These are phyloP conservation scores for Acromyrmex echinatior DNA, from an alignment of 1,140 invertebrate genomes.

Conservation along the genomic window DNA sequence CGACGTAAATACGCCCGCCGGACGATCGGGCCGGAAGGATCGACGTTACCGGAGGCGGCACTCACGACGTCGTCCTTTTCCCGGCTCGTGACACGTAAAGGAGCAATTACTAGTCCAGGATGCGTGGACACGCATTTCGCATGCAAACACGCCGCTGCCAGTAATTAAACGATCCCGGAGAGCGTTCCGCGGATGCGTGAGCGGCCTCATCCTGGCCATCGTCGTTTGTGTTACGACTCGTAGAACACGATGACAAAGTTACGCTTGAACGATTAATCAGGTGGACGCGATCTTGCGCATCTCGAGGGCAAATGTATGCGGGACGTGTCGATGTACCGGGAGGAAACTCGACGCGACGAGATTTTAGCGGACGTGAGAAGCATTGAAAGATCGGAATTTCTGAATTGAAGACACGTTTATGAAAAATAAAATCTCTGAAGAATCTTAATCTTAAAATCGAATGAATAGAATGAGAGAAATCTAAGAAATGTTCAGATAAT, in stretches of 20 bases:
- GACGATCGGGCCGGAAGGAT: constrained; percentile 45
- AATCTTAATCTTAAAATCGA: background rate
- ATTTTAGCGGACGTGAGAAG: constrained; percentile 25
- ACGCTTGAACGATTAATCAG: constrained; percentile 71
- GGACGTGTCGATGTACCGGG: constrained; percentile 6
- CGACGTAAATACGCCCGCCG: constrained; percentile 47
- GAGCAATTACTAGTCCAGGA: constrained; percentile 55
- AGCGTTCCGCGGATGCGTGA: constrained; percentile 13
- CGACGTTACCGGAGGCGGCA: constrained; percentile 53
- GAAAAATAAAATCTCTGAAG: background rate
- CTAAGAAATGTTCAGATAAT: background rate
- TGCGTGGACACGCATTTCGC: constrained; percentile 60
- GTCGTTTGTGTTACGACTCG: constrained; percentile 40
- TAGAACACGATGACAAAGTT: constrained; percentile 67
- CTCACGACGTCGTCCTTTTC: constrained; percentile 44
- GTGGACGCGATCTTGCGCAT: constrained; percentile 44
- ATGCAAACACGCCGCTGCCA: constrained; percentile 61
- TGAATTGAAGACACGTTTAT: background rate
- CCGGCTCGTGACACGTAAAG: constrained; percentile 58
- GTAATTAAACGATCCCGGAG: constrained; percentile 58
- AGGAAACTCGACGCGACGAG: background rate
- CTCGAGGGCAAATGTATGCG: constrained; percentile 62
- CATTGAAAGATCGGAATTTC: background rate
- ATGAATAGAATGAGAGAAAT: background rate
- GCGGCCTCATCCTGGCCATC: background rate